phyloP scores from a whole-genome alignment of 2,888 invertebrate species.

The Tinea semifulvella region DNA sequence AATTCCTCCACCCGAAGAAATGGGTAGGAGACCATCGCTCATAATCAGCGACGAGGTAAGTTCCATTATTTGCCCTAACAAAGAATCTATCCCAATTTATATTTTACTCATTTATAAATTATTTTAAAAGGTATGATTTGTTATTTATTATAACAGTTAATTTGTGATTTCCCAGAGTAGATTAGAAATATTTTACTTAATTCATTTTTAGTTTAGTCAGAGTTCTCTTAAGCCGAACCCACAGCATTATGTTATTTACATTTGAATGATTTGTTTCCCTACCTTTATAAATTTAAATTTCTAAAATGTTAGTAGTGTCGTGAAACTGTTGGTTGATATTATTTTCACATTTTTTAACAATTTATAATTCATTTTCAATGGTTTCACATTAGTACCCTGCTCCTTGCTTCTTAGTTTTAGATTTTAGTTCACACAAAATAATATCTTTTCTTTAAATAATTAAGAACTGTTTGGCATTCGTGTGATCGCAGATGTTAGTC shows the following conservation, averaged over 20 bases:
- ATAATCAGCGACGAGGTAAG: constrained; percentile 94
- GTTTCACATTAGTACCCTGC: constrained; percentile 3
- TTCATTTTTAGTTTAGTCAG: constrained; percentile 19
- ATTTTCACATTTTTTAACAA: not conserved
- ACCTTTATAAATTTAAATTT: not conserved
- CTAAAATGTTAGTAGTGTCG: not conserved
- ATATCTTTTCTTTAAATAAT: constrained; percentile 7
- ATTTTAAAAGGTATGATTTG: not conserved
- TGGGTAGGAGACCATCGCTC: constrained; percentile 86
- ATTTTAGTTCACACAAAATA: constrained; percentile 17
- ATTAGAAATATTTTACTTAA: not conserved
- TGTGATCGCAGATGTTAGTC: constrained; percentile 8
- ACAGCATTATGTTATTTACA: constrained; percentile 33
- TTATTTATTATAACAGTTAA: not conserved
- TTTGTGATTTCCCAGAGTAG: constrained; percentile 6
- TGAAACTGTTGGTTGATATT: constrained; percentile 5
- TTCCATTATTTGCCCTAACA: not conserved
- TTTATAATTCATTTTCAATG: not conserved
- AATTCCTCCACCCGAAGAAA: constrained; percentile 88
- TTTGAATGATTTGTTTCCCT: constrained; percentile 1
- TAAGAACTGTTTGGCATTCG: constrained; percentile 23
- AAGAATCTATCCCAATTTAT: not conserved
- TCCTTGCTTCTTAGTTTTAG: constrained; percentile 12
- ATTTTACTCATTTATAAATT: not conserved
- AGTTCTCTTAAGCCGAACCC: constrained; percentile 57